phyloP scores from a whole-genome alignment of 2,113 vertebrate genomes.

The Carlito syrichta region DNA sequence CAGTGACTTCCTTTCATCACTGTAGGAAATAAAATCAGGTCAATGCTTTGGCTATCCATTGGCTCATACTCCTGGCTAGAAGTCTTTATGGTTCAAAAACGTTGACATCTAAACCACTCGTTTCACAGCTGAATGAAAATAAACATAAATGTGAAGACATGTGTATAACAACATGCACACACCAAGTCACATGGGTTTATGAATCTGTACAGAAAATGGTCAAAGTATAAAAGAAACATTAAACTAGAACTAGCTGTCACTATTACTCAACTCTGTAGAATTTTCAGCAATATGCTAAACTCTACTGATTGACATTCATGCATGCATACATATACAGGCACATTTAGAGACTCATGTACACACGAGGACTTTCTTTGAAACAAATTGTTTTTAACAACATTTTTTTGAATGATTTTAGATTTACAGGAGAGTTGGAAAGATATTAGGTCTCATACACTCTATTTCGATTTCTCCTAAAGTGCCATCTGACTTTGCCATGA shows the following conservation, averaged over 20 bases:
- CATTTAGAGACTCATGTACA: not conserved
- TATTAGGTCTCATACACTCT: not conserved
- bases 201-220: not conserved
- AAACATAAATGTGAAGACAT: not conserved
- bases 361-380: not conserved
- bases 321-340: not conserved
- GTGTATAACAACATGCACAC: not conserved
- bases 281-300: not conserved
- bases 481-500: not conserved
- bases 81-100: not conserved
- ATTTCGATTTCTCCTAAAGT: not conserved
- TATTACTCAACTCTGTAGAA: not conserved
- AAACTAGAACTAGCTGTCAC: not conserved
- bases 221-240: not conserved
- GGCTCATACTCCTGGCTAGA: not conserved
- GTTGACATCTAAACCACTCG: not conserved
- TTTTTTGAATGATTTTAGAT: constrained; percentile 24
- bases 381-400: not conserved
- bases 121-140: constrained; percentile 28
- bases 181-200: not conserved
- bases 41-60: not conserved
- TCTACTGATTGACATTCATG: not conserved
- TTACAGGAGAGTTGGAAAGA: not conserved
- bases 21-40: not conserved
- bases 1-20: not conserved